Percentiles rank a stretch among this genome's conserved stretches.
phyloP scores from a whole-genome alignment of 1,140 invertebrate species.

The Eriocheir sinensis region DNA sequence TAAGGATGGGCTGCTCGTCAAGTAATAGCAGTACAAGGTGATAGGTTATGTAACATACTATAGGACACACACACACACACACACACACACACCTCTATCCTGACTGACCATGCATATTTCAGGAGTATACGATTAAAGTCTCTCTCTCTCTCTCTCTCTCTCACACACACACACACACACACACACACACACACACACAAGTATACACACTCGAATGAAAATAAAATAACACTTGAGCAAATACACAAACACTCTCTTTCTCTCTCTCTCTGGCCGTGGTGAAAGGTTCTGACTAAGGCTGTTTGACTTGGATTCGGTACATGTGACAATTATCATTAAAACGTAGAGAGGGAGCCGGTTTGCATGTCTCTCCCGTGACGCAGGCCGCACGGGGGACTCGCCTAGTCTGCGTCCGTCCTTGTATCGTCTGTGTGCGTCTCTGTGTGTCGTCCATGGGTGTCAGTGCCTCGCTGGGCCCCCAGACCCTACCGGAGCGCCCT shows the following conservation, averaged over 20 bases:
- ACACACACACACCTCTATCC: conserved; percentile 2
- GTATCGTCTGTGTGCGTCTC: background rate
- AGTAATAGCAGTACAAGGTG: background rate
- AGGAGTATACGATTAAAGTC: too few species aligned
- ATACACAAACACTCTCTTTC: too few species aligned
- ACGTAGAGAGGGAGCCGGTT: background rate
- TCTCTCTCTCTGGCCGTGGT: conserved; percentile 21
- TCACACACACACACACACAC: background rate
- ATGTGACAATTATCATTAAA: conserved; percentile 26
- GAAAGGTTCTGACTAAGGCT: conserved; percentile 63
- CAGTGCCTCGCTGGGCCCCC: background rate
- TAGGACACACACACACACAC: background rate
- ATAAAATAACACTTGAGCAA: too few species aligned
- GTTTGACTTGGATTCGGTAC: conserved; percentile 64
- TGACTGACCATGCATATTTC: too few species aligned
- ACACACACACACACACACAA: background rate
- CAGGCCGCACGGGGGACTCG: background rate
- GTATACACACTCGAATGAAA: too few species aligned
- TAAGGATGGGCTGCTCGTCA: background rate
- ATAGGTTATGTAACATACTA: background rate
- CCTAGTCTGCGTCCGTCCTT: background rate
- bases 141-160: too few species aligned
- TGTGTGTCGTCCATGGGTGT: background rate
- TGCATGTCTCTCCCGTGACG: background rate
- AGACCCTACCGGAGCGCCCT: background rate